Evolutionary conservation across 1,140 invertebrate species (phyloP), one percentile per base, ranked within the genome.

Genomic region (Brachionus plicatilis): DNA sequence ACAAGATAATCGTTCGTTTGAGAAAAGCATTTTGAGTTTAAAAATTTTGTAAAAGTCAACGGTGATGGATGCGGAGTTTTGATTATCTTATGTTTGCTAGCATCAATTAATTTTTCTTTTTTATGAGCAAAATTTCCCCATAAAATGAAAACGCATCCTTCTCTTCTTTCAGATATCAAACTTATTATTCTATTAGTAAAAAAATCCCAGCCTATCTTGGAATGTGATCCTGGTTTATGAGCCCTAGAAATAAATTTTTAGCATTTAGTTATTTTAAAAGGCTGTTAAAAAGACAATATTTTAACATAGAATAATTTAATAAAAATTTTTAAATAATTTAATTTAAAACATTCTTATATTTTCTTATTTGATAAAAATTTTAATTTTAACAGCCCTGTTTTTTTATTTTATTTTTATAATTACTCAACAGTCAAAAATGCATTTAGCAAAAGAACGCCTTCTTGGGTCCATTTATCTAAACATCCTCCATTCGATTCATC

Each of bases 341-440:
- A 29, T 3, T 3, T 29, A 29, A 29, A 29, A 29, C n/a, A n/a
- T n/a, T n/a, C n/a, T n/a, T n/a, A n/a, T 29, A 29, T 1, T 29
- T 29, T 29, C 27, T 29, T 29, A 29, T 3, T 29, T 29, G 27
- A 29, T 37, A 7, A 37, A 7, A 37, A 37, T 37, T 37, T 37
- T 5, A 37, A 37, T 37, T 37, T 37, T 37, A 37, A 37, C 33
- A 37, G 33, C 33, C 33, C 33, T 37, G 5, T 37, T 37, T 37
- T n/a, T 24, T 43, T 20, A n/a, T 17, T 14, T 20, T 12, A 43
- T 43, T 72, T 41, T 17, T n/a, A 41, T 17, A 3, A 14, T 72
- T 76, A 70, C 65, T 76, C 70, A 9, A 84, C 83, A 12, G 83
- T 75, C 41, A 84, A 66, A 84, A 68, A 84, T 56, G 83, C 70